Evolutionary conservation across 2,797 vertebrate genomes (phyloP).

Genomic region (Sardinella longiceps): DNA sequence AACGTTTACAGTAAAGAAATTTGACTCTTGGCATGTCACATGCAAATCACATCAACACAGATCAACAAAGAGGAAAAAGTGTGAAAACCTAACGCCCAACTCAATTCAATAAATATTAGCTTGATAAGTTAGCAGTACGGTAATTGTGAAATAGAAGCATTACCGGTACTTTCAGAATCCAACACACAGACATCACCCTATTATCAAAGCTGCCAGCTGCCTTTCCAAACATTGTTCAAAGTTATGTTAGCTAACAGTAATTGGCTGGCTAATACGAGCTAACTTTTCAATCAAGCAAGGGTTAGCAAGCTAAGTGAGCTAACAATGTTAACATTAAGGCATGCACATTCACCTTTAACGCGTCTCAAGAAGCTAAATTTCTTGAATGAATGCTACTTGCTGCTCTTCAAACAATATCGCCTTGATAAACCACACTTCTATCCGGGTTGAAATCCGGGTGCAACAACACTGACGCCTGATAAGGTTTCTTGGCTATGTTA

Average conservation of each 20-base stretch:
- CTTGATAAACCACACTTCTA: neutral
- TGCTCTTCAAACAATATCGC: neutral
- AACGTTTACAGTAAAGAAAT: no score
- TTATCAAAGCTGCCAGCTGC: neutral
- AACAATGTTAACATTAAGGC: slow-evolving; percentile 23
- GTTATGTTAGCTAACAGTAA: neutral
- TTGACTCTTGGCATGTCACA: neutral
- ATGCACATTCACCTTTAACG: slow-evolving; percentile 11
- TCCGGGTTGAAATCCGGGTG: slow-evolving; percentile 23
- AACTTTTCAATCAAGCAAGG: slow-evolving; percentile 28
- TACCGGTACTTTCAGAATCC: neutral
- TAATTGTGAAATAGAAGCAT: neutral
- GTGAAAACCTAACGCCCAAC: neutral
- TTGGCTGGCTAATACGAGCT: slow-evolving; percentile 1
- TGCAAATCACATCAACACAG: neutral
- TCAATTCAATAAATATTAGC: neutral
- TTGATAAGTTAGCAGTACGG: neutral
- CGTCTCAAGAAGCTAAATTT: neutral
- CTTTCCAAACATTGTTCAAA: neutral
- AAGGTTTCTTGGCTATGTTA: neutral
- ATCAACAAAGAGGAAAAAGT: neutral
- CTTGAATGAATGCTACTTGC: neutral
- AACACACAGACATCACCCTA: no score
- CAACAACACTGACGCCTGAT: neutral
- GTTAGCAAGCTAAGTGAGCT: slow-evolving; percentile 38